phyloP scores from a whole-genome alignment of 2,113 vertebrate species.

The Accipiter cooperii region DNA sequence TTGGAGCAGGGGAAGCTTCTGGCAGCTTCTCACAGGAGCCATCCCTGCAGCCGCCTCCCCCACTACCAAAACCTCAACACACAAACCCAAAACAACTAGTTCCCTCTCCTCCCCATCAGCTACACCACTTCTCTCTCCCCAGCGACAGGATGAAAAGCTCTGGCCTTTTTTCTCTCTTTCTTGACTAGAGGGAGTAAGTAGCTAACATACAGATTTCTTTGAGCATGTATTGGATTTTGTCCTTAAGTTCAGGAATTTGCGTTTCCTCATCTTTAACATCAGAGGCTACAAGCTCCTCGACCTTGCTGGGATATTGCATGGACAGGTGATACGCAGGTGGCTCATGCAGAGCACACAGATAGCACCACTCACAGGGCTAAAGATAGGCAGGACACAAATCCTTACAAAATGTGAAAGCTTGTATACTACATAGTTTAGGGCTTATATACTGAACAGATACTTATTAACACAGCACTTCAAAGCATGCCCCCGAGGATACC shows the following conservation, averaged over 20 bases:
- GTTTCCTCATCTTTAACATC: not conserved
- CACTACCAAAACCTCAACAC: too few species aligned
- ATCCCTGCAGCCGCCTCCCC: too few species aligned
- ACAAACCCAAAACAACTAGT: too few species aligned
- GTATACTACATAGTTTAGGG: not conserved
- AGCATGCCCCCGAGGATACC: not conserved
- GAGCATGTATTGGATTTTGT: not conserved
- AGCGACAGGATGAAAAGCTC: accelerated
- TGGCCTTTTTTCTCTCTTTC: not conserved
- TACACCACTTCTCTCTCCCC: not conserved
- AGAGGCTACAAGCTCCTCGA: not conserved
- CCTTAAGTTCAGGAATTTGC: not conserved
- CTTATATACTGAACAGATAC: not conserved
- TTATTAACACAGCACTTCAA: not conserved
- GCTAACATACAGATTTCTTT: not conserved
- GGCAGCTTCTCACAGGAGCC: too few species aligned
- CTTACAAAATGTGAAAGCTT: not conserved
- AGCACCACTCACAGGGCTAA: not conserved
- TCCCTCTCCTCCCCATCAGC: not conserved
- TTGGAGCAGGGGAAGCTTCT: too few species aligned
- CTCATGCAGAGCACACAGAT: not conserved
- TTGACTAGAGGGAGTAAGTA: not conserved
- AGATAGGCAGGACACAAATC: not conserved
- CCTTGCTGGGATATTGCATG: not conserved
- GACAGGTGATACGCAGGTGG: not conserved